phyloP scores from a whole-genome alignment of 2,888 invertebrate genomes.

The Dioctria linearis region DNA sequence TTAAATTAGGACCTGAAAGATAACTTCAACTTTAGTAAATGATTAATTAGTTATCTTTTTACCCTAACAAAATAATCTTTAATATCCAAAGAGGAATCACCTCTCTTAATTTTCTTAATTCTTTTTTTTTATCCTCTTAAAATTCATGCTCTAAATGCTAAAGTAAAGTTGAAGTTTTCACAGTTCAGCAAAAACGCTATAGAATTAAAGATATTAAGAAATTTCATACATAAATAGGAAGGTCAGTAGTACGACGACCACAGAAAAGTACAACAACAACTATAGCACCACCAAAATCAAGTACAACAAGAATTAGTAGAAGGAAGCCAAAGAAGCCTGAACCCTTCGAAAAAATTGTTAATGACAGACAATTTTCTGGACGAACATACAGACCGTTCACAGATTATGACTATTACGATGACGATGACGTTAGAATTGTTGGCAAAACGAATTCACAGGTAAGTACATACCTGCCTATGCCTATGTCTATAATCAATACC shows the following conservation, averaged over 20 bases:
- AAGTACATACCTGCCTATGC: constrained; percentile 55
- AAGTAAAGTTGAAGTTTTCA: background rate
- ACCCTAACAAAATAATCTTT: too few species aligned
- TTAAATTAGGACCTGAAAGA: too few species aligned
- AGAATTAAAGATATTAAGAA: constrained; percentile 5
- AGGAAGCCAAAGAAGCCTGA: constrained; percentile 57
- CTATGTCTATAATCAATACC: background rate
- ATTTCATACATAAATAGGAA: constrained; percentile 59
- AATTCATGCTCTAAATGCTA: background rate
- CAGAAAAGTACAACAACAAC: constrained; percentile 64
- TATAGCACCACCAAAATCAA: constrained; percentile 55
- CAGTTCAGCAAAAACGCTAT: background rate
- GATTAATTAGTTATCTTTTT: too few species aligned
- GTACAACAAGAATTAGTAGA: constrained; percentile 63
- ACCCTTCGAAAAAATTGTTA: constrained; percentile 65
- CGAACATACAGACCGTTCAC: constrained; percentile 67
- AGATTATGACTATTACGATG: constrained; percentile 82
- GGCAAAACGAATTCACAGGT: constrained; percentile 73
- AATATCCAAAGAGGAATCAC: too few species aligned
- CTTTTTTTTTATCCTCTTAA: background rate
- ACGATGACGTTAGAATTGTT: constrained; percentile 74
- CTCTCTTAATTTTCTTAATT: too few species aligned
- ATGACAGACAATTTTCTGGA: constrained; percentile 59
- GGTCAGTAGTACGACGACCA: constrained; percentile 62
- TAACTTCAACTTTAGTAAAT: too few species aligned